phyloP scores from a whole-genome alignment of 2,888 invertebrate genomes.

The Chalcis sispes region DNA sequence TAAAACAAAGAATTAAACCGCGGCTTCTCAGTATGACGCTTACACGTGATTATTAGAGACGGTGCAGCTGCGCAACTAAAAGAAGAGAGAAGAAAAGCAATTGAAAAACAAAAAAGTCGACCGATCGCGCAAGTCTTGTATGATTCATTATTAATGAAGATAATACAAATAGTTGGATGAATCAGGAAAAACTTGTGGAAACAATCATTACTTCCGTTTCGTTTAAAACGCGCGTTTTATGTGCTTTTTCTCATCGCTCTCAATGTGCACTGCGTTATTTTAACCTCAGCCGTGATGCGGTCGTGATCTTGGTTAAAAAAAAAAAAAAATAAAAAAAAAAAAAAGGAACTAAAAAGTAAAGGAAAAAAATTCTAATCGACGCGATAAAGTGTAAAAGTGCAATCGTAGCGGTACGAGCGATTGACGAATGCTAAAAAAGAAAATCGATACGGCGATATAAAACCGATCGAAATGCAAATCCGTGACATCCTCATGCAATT shows the following conservation, averaged over 20 bases:
- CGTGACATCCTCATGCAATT: not conserved
- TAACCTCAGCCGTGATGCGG: not conserved
- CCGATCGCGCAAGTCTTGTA: constrained; percentile 7
- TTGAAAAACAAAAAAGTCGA: constrained; percentile 11
- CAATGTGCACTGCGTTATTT: not conserved
- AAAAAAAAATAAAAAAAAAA: no score
- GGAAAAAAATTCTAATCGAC: no score
- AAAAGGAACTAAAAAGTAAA: no score
- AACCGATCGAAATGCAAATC: no score
- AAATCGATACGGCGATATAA: no score
- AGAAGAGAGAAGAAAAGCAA: not conserved
- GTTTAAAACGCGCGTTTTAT: not conserved
- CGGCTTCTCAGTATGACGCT: constrained; percentile 25
- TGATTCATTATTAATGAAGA: constrained; percentile 31
- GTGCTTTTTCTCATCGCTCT: not conserved
- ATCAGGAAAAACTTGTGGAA: constrained; percentile 44
- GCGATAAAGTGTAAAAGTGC: no score
- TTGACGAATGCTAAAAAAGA: no score
- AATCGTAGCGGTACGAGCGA: no score
- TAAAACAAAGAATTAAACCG: constrained; percentile 18
- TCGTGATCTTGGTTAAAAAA: no score
- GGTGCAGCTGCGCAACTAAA: constrained; percentile 18
- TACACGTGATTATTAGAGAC: constrained; percentile 28
- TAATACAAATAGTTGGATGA: constrained; percentile 33
- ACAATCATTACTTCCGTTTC: constrained; percentile 10